A percentile compares a stretch with the other conserved stretches of the same genome.
Conservation (phyloP, 1,140 invertebrate species). For the Nephila pilipes region DNA sequence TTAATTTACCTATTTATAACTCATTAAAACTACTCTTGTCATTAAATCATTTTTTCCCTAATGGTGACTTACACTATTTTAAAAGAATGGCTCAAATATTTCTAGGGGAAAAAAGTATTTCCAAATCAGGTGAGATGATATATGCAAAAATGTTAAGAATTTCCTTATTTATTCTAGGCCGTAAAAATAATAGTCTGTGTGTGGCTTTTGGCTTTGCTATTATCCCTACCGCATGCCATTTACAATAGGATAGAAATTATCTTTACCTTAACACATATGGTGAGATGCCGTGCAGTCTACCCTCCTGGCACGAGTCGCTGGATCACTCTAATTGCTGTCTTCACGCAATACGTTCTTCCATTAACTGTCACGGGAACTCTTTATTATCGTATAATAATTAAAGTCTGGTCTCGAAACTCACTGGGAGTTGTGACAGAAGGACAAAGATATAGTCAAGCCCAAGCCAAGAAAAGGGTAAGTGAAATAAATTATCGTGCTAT, state of each 20-base stretch:
- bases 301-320: conserved; percentile 81
- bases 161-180: conserved; percentile 55
- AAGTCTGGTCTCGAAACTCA: conserved; percentile 79
- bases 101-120: too few relatives aligned
- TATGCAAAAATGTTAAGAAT: neutral
- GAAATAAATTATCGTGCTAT: too few relatives aligned
- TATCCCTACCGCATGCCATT: conserved; percentile 83
- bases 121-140: too few relatives aligned
- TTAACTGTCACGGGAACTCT: conserved; percentile 82
- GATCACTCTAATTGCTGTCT: conserved; percentile 82
- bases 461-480: conserved; percentile 79
- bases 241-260: conserved; percentile 80
- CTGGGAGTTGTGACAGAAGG: conserved; percentile 80
- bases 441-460: conserved; percentile 78
- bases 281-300: conserved; percentile 82
- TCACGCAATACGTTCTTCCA: conserved; percentile 83
- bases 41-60: too few relatives aligned
- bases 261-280: conserved; percentile 79
- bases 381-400: conserved; percentile 80
- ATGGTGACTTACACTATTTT: too few relatives aligned
- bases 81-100: too few relatives aligned
- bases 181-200: conserved; percentile 81
- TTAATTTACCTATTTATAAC: too few relatives aligned
- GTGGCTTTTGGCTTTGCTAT: conserved; percentile 82
- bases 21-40: too few relatives aligned